Evolutionary conservation across 2,797 vertebrate genomes (phyloP), one percentile per base, ranked within the genome.

Genomic region (Epinephelus awoara): DNA sequence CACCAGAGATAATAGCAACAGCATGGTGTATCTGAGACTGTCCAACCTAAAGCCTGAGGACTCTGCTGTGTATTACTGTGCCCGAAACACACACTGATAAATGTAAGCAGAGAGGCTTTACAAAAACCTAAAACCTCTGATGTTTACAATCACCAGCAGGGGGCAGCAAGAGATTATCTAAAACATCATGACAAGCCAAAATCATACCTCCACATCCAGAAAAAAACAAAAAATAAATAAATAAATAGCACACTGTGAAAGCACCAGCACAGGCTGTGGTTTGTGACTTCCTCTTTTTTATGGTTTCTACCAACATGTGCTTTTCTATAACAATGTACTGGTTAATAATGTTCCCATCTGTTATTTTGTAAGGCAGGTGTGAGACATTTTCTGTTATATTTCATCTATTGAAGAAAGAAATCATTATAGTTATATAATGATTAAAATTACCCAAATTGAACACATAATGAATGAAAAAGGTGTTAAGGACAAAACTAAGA

Each of bases 1-100:
- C 46, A 73, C 29, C 38, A 85, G 59, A 80, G 65, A 76, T 12
- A 68, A 79, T 29, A 85, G 49, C 49, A 76, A 82, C 58, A 82
- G 67, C 49, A 61, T 75, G 52, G 42, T 56, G 17, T 23, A 72
- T 68, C 67, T 85, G 71, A 67, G 14, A 50, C 67, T 82, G 51
- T 75, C 75, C 51, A 72, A 18, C 19, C 13, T 86, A 18, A 58
- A 79, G 59, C 74, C 67, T 44, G 83, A 78, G 19, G 78, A 83
- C 69, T 73, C 64, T 23, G 76, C 57, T 21, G 63, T 78, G 21
- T 79, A 80, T 75, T 68, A 80, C 70, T 80, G 71, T 34, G 75
- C 62, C 0, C n/a, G 12, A 29, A 3, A 27, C 9, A 59, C 62
- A 81, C 56, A 49, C 9, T 57, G 25, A 5, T 50, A 17, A 23